A percentile compares a stretch with the other conserved stretches of the same genome.
These are phyloP conservation scores for Sebastes nivosus DNA, from an alignment of 2,797 vertebrate species.

Conservation along the genomic window DNA sequence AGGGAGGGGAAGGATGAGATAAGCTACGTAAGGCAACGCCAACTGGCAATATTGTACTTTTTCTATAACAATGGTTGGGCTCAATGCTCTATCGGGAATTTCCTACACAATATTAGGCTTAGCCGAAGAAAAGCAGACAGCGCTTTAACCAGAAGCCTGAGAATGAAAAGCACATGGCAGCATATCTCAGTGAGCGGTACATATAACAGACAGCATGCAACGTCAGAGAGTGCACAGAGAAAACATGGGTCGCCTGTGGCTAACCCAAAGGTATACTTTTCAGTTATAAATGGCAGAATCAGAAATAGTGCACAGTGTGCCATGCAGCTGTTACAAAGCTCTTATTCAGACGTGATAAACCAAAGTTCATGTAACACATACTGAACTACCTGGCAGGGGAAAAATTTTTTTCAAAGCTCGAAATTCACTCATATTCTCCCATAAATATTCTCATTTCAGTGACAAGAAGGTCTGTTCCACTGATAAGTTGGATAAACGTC, in stretches of 20 bases:
- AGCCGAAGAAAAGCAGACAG: constrained; percentile 28
- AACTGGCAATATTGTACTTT: constrained; percentile 18
- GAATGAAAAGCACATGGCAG: constrained; percentile 35
- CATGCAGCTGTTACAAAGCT: constrained; percentile 60
- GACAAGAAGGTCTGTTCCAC: constrained; percentile 22
- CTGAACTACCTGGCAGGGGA: constrained; percentile 30
- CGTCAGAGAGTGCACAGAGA: constrained; percentile 46
- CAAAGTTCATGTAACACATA: constrained; percentile 46
- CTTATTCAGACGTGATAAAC: constrained; percentile 63
- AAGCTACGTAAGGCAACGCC: constrained; percentile 13
- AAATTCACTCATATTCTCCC: constrained; percentile 29
- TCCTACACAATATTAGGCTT: constrained; percentile 29
- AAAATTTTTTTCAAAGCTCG: constrained; percentile 41
- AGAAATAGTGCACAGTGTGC: constrained; percentile 56
- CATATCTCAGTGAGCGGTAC: constrained; percentile 31
- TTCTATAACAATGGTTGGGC: constrained; percentile 31
- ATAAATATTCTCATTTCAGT: constrained; percentile 44
- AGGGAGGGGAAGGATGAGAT: constrained; percentile 47
- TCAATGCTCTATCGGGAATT: constrained; percentile 32
- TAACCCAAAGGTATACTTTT: constrained; percentile 68
- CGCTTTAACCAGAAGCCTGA: not conserved
- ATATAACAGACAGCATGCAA: constrained; percentile 35
- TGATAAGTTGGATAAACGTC: constrained; percentile 57
- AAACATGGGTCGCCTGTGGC: constrained; percentile 65
- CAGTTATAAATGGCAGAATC: constrained; percentile 68